Conservation (phyloP, 2,888 invertebrate genomes). For the Capitulum mitella region DNA sequence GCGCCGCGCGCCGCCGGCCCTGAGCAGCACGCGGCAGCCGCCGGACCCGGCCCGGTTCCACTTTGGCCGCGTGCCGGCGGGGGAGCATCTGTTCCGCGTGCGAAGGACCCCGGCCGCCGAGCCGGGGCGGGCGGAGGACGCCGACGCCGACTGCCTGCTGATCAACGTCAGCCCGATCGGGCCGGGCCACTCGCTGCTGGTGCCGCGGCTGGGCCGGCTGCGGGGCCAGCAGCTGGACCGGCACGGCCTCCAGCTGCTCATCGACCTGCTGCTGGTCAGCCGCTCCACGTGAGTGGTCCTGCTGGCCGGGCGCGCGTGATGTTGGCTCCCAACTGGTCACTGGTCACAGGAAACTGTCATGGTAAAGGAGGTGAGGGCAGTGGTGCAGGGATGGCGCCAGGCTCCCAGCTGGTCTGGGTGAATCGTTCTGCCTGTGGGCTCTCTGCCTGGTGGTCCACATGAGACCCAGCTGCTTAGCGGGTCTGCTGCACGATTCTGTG, state of each 20-base stretch:
- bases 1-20: background rate
- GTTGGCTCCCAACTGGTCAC: too few relatives aligned
- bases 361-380: too few relatives aligned
- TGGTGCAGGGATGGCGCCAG: too few relatives aligned
- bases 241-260: background rate
- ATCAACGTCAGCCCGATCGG: slow-evolving; percentile 13
- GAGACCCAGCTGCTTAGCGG: too few relatives aligned
- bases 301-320: too few relatives aligned
- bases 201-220: background rate
- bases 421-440: too few relatives aligned
- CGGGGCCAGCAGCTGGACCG: background rate
- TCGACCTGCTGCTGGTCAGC: background rate
- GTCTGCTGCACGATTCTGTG: too few relatives aligned
- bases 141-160: background rate
- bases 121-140: background rate
- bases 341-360: too few relatives aligned
- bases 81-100: background rate
- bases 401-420: too few relatives aligned
- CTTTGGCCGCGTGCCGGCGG: slow-evolving; percentile 3
- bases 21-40: slow-evolving; percentile 9
- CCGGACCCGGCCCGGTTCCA: slow-evolving; percentile 6
- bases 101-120: background rate
- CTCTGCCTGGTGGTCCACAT: too few relatives aligned
- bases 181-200: background rate
- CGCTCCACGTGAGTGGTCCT: background rate